Base-by-base conservation (phyloP, 2,888 invertebrate genomes). In the Andrena flavipes region DNA sequence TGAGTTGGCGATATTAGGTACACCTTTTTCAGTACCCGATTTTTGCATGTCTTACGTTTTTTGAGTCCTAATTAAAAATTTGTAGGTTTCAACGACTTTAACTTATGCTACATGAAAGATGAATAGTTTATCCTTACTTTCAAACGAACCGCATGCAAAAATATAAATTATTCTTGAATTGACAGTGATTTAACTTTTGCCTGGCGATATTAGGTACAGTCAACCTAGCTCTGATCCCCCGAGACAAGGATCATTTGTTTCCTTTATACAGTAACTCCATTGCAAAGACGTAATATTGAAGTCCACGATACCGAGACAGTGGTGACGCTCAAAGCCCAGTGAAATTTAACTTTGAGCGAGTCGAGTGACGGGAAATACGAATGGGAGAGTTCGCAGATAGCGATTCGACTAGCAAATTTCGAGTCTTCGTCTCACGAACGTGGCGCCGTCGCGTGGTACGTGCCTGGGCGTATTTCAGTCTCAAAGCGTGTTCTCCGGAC, bases 391-490 rank as follows among this genome's bases (percentile, higher is more conserved):
- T 63, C 10, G 69, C 76, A 64, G 76, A 70, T 76, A 70, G 59
- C 26, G 54, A 5, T 23, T 20, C 30, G 42, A 65, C 65, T 49
- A 33, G 59, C 35, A 26, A 65, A 48, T 77, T 60, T 23, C 26
- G 71, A 59, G 65, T 71, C 59, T 59, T 29, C 49, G 42, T 59
- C 30, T 48, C 8, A 26, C n/a, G 63, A 30, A 13, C 42, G 49
- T n/a, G 64, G 69, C 62, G 63, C 26, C 69, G 23, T 23, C 23
- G 13, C 29, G 33, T 10, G 70, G 33, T 67, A 77, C 72, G 65
- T 72, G 65, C 56, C 63, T 70, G 69, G 35, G 65, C 64, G 71
- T 84, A 80, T 71, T 84, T 80, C 71, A 70, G 59, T 76, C 54
- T 56, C 35, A 23, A 33, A 64, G 72, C 68, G 30, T 67, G 73